Percentiles rank a stretch among this genome's conserved stretches.
These are phyloP conservation scores for Corydoras maculifer DNA, from an alignment of 2,113 vertebrate species.

Conservation along the genomic window DNA sequence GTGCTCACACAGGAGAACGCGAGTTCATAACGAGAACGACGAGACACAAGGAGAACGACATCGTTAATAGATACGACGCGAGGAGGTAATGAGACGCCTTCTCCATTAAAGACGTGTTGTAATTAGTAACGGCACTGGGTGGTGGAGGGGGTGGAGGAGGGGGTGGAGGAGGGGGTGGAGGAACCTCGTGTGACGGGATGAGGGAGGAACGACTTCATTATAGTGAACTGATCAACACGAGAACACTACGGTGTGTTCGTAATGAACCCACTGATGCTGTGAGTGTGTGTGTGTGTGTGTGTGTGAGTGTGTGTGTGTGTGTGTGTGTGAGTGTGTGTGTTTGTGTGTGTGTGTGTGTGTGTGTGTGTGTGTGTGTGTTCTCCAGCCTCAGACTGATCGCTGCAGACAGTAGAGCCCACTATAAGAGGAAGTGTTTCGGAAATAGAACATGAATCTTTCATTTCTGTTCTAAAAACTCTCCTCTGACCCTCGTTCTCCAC, in stretches of 20 bases:
- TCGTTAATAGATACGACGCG: neutral
- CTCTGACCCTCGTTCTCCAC: no score
- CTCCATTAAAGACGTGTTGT: neutral
- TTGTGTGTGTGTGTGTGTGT: no score
- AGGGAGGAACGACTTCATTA: constrained; percentile 34
- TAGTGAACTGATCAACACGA: neutral
- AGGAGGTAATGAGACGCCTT: constrained; percentile 7
- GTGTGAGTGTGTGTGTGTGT: no score
- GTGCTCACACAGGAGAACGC: no score
- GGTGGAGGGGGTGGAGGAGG: no score
- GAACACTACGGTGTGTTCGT: constrained; percentile 10
- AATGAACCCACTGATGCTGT: no score
- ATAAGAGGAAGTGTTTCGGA: constrained; percentile 45
- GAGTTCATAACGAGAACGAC: neutral
- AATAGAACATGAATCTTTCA: neutral
- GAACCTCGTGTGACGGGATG: constrained; percentile 7
- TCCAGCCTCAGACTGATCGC: neutral
- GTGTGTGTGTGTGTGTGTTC: no score
- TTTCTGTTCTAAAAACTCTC: neutral
- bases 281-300: neutral
- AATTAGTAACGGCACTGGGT: constrained; percentile 15
- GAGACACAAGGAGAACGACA: neutral
- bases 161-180: no score
- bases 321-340: no score
- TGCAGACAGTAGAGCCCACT: constrained; percentile 40